Evolutionary conservation across 2,113 vertebrate genomes (phyloP).

Genomic region (Catharus bicknelli): DNA sequence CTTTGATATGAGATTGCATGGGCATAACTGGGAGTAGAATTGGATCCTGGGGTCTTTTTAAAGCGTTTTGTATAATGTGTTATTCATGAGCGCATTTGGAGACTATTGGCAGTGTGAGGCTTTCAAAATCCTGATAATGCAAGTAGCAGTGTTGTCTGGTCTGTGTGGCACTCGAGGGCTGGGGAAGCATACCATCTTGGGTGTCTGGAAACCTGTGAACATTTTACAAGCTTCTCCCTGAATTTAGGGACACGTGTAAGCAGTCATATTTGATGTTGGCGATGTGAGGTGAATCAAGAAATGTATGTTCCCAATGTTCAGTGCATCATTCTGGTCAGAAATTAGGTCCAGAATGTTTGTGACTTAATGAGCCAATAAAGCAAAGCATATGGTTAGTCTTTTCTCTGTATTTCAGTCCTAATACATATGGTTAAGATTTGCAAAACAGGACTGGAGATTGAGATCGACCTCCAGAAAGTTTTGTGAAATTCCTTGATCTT

Average conservation of each 20-base stretch:
- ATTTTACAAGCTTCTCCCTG: neutral
- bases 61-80: neutral
- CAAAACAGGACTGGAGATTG: neutral
- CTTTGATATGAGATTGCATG: neutral
- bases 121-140: neutral
- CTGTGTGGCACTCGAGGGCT: neutral
- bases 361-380: slow-evolving; percentile 26
- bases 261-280: neutral
- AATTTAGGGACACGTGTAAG: neutral
- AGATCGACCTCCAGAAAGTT: neutral
- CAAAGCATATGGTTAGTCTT: slow-evolving; percentile 20
- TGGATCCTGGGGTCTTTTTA: neutral
- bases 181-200: neutral
- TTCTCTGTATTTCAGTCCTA: neutral
- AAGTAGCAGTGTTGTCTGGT: neutral
- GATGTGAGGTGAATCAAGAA: slow-evolving; percentile 25
- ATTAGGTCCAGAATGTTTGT: slow-evolving; percentile 14
- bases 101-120: neutral
- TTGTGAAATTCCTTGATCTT: neutral
- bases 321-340: neutral
- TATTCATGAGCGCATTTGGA: neutral
- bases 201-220: neutral
- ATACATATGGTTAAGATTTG: slow-evolving; percentile 27
- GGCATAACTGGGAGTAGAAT: neutral
- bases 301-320: neutral